A percentile compares a stretch with the other conserved stretches of the same genome.
phyloP scores from a whole-genome alignment of 2,113 vertebrate species.

The Atractosteus spatula region DNA sequence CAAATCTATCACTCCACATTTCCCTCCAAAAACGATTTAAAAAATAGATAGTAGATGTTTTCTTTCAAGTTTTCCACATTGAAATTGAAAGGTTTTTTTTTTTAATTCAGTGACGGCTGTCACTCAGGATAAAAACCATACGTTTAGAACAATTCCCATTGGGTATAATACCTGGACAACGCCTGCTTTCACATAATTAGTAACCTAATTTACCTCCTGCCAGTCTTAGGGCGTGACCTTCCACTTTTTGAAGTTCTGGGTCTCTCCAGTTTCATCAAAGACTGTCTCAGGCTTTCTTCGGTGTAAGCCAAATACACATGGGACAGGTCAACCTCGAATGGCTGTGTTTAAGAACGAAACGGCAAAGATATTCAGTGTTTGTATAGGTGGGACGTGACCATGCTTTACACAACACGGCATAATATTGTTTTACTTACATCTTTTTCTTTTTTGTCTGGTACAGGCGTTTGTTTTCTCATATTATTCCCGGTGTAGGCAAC shows the following conservation, averaged over 20 bases:
- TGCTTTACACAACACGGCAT: not conserved
- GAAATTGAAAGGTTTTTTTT: too few species aligned
- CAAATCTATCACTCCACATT: too few species aligned
- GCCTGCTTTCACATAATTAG: too few species aligned
- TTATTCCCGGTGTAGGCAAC: slow-evolving; percentile 98
- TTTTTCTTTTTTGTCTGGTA: slow-evolving; percentile 95
- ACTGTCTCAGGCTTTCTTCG: slow-evolving; percentile 93
- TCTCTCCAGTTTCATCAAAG: slow-evolving; percentile 90
- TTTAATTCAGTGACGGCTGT: too few species aligned
- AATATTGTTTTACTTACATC: slow-evolving; percentile 73
- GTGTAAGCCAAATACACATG: slow-evolving; percentile 94
- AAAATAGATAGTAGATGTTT: too few species aligned
- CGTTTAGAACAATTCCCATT: too few species aligned
- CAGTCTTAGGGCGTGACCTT: slow-evolving; percentile 86
- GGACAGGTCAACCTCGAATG: slow-evolving; percentile 94
- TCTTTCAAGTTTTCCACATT: too few species aligned
- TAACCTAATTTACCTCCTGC: slow-evolving; percentile 74
- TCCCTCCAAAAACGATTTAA: too few species aligned
- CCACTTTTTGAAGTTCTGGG: slow-evolving; percentile 88
- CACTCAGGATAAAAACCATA: too few species aligned
- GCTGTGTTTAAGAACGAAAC: slow-evolving; percentile 56
- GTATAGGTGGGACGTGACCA: not conserved
- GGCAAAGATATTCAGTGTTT: not conserved
- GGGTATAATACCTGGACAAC: too few species aligned
- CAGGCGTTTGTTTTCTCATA: slow-evolving; percentile 94